Base-by-base conservation (phyloP, 2,797 vertebrate species). In the Phalanger gymnotis region DNA sequence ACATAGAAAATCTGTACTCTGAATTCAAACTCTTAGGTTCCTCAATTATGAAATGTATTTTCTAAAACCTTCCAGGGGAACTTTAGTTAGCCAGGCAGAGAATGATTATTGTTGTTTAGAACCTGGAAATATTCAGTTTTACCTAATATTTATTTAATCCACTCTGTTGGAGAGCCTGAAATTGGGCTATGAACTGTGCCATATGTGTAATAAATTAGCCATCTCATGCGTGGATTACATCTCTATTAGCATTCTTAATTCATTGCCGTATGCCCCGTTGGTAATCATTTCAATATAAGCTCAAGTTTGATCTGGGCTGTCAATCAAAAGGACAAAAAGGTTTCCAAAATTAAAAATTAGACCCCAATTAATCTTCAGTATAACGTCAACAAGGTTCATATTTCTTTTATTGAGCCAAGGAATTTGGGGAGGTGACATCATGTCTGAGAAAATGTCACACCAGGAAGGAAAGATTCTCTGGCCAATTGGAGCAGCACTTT, bases 401-500 rank as follows among this genome's bases (percentile, higher is more conserved):
- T 98, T 98, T 98, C 98, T 95, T 95, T 97, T 95, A 95, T 96
- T 98, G 91, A 96, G 96, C 93, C 91, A 95, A 97, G 94, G 97
- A 98, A 98, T 97, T 55, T 96, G 97, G 97, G 93, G 93, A 97
- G 95, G 97, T 98, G 97, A 98, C 97, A 98, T 98, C 90, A 97
- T 95, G 94, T 98, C 98, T 98, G 96, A 97, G n/a, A 98, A 98
- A 98, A 98, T 98, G 96, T 98, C 97, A 98, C 91, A 96, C 93
- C 95, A 97, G 12, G 93, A 94, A 98, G 97, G 95, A 98, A 98
- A 98, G 94, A 97, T 98, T 98, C 93, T 97, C 98, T 95, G 91
- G 51, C 91, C 97, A 96, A 94, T 95, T 97, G 97, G 98, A 98
- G 97, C 96, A 93, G 96, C 3, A 95, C 19, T 98, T 98, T 97